These are phyloP conservation scores for Ernsta delagoae DNA, from an alignment of 2,888 invertebrate genomes.

Conservation along the genomic window DNA sequence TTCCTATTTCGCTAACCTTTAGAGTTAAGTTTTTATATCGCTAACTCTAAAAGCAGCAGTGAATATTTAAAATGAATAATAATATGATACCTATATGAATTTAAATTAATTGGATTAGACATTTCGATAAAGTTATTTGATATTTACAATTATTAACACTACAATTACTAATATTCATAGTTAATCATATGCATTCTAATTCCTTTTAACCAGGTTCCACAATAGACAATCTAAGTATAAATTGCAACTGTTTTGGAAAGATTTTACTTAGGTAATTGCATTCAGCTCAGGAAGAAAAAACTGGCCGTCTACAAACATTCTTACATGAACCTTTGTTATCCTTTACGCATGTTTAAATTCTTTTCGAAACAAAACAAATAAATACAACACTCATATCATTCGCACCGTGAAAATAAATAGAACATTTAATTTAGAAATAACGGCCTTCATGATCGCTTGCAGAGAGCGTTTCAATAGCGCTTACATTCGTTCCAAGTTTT, in stretches of 20 bases:
- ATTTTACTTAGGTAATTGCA: background rate
- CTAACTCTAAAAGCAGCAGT: too few relatives aligned
- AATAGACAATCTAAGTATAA: background rate
- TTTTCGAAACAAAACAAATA: conserved; percentile 28
- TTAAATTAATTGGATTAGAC: too few relatives aligned
- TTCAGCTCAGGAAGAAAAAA: background rate
- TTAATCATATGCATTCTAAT: too few relatives aligned
- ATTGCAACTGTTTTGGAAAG: background rate
- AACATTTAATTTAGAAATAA: conserved; percentile 71
- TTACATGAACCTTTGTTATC: background rate
- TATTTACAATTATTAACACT: too few relatives aligned
- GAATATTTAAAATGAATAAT: too few relatives aligned
- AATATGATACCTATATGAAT: too few relatives aligned
- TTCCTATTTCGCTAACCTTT: too few relatives aligned
- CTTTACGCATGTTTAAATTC: background rate
- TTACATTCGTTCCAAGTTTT: conserved; percentile 71
- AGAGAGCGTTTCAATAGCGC: conserved; percentile 60
- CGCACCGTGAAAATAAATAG: conserved; percentile 51
- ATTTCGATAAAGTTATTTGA: too few relatives aligned
- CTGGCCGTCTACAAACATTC: background rate
- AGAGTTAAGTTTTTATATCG: too few relatives aligned
- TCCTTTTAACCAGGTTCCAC: too few relatives aligned
- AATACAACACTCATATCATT: conserved; percentile 44
- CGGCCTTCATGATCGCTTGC: conserved; percentile 70
- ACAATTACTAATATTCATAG: too few relatives aligned